Base-by-base conservation (phyloP, 1,140 invertebrate genomes). In the Hyposmocoma kahamanoa region DNA sequence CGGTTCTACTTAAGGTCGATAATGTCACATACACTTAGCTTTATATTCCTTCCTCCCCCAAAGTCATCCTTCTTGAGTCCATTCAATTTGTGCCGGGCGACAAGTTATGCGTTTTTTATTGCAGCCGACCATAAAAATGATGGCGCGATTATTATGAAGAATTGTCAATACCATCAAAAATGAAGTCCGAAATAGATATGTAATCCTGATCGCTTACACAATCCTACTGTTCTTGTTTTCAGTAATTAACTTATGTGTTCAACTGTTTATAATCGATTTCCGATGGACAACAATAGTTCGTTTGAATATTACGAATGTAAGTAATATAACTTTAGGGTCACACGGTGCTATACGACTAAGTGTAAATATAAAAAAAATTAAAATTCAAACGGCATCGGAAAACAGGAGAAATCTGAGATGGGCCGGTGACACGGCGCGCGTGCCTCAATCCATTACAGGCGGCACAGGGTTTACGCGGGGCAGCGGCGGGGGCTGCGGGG, bases 61-160 rank as follows among this genome's bases (percentile, higher is more conserved):
- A n/a, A n/a, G n/a, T 58, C 72, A 64, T 60, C 62, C 67, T 56
- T 59, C 53, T 62, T 54, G 48, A 62, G 54, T 61, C 59, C 68
- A 80, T 83, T 80, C 74, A 80, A 83, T 83, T 81, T 80, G 68
- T 62, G 68, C 46, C 66, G 67, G 63, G 58, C 45, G 41, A 66
- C 63, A 68, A 72, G 76, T 83, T 80, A 83, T 83, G 75, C 67
- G 71, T 83, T 83, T 80, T 83, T 83, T 80, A 83, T 83, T 83
- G 67, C 65, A 56, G 46, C 63, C 61, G 45, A 65, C 72, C 71
- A 77, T 80, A 73, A 76, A 74, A 78, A 48, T 67, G 70, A 67
- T 67, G 62, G 68, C 61, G 71, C 60, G 55, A 72, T 72, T 67
- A 66, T 64, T 69, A 68, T 63, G 56, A 62, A 61, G 56, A 63